Evolutionary conservation across 2,888 invertebrate genomes (phyloP).

Genomic region (Parochlus steinenii): DNA sequence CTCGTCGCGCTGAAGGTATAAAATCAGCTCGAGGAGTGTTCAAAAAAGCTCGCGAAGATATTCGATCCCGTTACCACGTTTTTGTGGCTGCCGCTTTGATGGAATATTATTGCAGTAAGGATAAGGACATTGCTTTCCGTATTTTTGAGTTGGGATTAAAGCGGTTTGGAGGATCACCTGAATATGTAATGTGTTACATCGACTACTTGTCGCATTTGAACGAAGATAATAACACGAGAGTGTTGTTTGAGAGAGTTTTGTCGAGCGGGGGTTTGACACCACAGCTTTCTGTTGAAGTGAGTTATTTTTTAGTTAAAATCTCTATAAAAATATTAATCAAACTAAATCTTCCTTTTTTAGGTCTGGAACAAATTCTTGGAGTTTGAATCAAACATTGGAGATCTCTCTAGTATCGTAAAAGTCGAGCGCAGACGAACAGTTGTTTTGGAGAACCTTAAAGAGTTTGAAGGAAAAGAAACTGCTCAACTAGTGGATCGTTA

Average conservation of each 20-base stretch:
- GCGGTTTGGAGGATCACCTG: slow-evolving; percentile 88
- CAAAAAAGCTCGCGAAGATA: slow-evolving; percentile 86
- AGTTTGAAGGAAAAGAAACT: slow-evolving; percentile 93
- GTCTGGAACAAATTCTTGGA: slow-evolving; percentile 98
- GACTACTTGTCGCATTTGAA: slow-evolving; percentile 96
- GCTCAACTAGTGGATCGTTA: slow-evolving; percentile 92
- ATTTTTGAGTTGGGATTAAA: slow-evolving; percentile 96
- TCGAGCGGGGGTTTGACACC: slow-evolving; percentile 81
- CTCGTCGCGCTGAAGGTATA: slow-evolving; percentile 91
- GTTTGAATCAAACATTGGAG: slow-evolving; percentile 97
- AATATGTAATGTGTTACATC: slow-evolving; percentile 89
- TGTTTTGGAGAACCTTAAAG: slow-evolving; percentile 83
- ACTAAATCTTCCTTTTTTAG: slow-evolving; percentile 60
- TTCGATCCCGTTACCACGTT: slow-evolving; percentile 70
- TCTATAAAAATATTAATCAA: slow-evolving; percentile 29
- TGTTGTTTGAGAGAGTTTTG: slow-evolving; percentile 92
- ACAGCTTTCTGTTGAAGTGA: slow-evolving; percentile 83
- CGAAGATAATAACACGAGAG: slow-evolving; percentile 98
- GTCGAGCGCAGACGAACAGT: slow-evolving; percentile 87
- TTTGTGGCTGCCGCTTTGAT: slow-evolving; percentile 94
- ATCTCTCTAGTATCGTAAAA: slow-evolving; percentile 91
- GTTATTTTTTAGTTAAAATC: too few species aligned
- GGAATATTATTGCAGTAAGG: slow-evolving; percentile 99
- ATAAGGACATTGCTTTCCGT: slow-evolving; percentile 88
- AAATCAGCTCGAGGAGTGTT: slow-evolving; percentile 91